A percentile compares a stretch with the other conserved stretches of the same genome.
Evolutionary conservation across 2,797 vertebrate genomes (phyloP).

Genomic region (Phataginus tetradactyla): DNA sequence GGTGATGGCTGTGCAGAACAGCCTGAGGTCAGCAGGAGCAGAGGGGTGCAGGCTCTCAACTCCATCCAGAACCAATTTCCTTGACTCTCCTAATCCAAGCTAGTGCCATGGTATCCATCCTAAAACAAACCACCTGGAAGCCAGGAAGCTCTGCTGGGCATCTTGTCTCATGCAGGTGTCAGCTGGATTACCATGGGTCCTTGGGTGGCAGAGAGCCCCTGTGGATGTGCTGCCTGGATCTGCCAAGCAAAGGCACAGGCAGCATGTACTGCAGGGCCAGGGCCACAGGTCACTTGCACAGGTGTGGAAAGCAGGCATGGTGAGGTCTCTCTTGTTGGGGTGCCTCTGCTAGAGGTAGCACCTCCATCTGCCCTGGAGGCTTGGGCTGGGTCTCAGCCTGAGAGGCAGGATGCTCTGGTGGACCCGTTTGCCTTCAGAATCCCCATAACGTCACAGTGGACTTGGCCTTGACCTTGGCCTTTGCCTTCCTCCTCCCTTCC

Average conservation of each 20-base stretch:
- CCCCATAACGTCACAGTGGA: not conserved
- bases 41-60: not conserved
- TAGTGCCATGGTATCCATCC: not conserved
- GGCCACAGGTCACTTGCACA: not conserved
- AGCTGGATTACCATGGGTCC: not conserved
- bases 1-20: not conserved
- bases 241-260: not conserved
- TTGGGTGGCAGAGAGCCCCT: not conserved
- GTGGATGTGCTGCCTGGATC: fast-evolving
- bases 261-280: not conserved
- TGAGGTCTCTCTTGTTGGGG: not conserved
- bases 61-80: not conserved
- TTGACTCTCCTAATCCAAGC: not conserved
- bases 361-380: not conserved
- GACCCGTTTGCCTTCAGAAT: not conserved
- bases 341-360: not conserved
- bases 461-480: not conserved
- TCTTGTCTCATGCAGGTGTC: not conserved
- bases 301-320: not conserved
- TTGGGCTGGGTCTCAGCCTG: not conserved
- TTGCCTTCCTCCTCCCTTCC: constrained; percentile 35
- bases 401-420: not conserved
- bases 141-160: not conserved
- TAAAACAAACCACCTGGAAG: not conserved
- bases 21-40: not conserved